A percentile compares a stretch with the other conserved stretches of the same genome.
Evolutionary conservation across 2,797 vertebrate genomes (phyloP).

Genomic region (Chrysocyon brachyurus): DNA sequence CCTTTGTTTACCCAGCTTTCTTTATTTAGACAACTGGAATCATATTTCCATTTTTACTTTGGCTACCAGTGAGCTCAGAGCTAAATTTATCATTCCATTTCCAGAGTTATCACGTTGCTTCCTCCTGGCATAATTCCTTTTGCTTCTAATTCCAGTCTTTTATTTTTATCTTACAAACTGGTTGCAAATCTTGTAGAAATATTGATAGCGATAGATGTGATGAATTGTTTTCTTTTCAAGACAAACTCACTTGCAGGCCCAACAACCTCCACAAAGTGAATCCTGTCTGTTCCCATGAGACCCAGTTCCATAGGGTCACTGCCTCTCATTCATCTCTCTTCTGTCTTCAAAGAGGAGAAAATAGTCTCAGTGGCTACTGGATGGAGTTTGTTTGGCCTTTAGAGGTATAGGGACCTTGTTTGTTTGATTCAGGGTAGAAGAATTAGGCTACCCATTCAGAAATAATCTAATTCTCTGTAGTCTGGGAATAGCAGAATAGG

Average conservation of each 20-base stretch:
- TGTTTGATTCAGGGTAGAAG: background rate
- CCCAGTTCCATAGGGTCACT: background rate
- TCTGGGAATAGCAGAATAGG: background rate
- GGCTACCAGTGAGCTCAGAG: constrained; percentile 7
- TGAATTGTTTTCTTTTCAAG: background rate
- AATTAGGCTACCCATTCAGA: constrained; percentile 1
- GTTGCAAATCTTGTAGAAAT: background rate
- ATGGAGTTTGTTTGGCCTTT: background rate
- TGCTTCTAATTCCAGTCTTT: background rate
- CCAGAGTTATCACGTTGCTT: background rate
- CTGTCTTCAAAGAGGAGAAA: constrained; percentile 15
- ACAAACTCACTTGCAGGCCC: background rate
- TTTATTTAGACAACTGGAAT: background rate
- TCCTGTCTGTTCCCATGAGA: background rate
- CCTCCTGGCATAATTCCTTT: background rate
- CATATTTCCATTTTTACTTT: constrained; percentile 52
- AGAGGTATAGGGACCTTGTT: background rate
- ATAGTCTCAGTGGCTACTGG: background rate
- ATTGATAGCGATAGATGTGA: background rate
- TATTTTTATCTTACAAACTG: constrained; percentile 15
- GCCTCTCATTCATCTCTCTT: background rate
- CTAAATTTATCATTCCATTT: constrained; percentile 32
- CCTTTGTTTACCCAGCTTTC: background rate
- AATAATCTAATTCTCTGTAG: background rate
- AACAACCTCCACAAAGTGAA: background rate